A percentile compares a stretch with the other conserved stretches of the same genome.
Evolutionary conservation across 1,140 invertebrate species (phyloP).

Genomic region (Magallana ariakensis): DNA sequence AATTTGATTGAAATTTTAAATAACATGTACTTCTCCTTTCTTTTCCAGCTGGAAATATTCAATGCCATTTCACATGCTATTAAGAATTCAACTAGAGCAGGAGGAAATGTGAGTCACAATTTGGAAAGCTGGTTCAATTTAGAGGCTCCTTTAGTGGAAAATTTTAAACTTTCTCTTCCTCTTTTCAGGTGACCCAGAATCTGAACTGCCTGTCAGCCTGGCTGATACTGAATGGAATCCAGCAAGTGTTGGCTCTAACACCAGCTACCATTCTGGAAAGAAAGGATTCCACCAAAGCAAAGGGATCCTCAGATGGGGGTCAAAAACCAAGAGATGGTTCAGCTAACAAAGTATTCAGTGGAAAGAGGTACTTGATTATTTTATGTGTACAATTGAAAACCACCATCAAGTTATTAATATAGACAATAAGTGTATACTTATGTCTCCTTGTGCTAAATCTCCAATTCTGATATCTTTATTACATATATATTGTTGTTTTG

Average conservation of each 20-base stretch:
- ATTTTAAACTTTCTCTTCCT: not conserved
- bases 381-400: not conserved
- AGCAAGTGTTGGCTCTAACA: slow-evolving; percentile 81
- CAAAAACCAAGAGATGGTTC: slow-evolving; percentile 54
- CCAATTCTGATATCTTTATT: not conserved
- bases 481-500: not conserved
- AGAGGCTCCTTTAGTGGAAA: too few species aligned
- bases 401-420: not conserved
- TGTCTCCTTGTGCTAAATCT: too few species aligned
- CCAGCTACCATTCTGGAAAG: slow-evolving; percentile 75
- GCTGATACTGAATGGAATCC: slow-evolving; percentile 91
- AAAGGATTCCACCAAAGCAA: slow-evolving; percentile 68
- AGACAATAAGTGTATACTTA: not conserved
- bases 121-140: too few species aligned
- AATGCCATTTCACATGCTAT: slow-evolving; percentile 89
- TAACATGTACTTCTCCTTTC: not conserved
- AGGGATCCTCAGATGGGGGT: slow-evolving; percentile 45
- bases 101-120: slow-evolving; percentile 87
- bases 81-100: slow-evolving; percentile 90
- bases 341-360: slow-evolving; percentile 11
- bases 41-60: slow-evolving; percentile 87
- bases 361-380: slow-evolving; percentile 66
- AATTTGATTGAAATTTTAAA: not conserved
- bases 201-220: slow-evolving; percentile 92
- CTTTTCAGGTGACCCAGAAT: slow-evolving; percentile 84